Base-by-base conservation (phyloP, 2,888 invertebrate genomes). In the Tigriopus californicus region DNA sequence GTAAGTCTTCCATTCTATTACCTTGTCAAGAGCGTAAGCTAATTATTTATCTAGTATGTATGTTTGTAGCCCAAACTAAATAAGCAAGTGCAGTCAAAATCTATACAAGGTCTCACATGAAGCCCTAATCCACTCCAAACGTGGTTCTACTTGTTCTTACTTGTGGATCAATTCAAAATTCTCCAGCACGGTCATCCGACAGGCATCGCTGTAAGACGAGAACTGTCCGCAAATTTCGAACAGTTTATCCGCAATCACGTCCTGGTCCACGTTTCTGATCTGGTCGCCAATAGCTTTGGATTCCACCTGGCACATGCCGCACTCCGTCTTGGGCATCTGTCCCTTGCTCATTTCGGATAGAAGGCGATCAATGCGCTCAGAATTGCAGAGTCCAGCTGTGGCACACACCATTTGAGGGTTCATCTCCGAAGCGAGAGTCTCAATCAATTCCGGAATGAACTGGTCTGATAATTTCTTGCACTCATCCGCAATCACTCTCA, bases 391-490 rank as follows among this genome's bases (percentile, higher is more conserved):
- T 1, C 65, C 89, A 57, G 89, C 86, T 12, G 88, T 85, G 0
- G 85, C 79, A 70, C 89, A 90, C 41, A 90, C 89, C 42, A 82
- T 79, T 68, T 84, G 82, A 0, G 90, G 89, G 73, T 91, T 83
- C 90, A 91, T 90, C 72, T 90, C 78, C 0, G 90, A 90, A 1
- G 86, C 81, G 51, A 91, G 71, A 0, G 87, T 85, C 68, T 91
- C 90, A 40, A 90, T 80, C 60, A 91, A 70, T 68, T 91, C 86
- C 0, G 88, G 86, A 55, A 88, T 82, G 69, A 85, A 89, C 66
- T 89, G 78, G 69, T 91, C 88, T 0, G 82, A 85, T 59, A 90
- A 66, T 66, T 79, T 80, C 62, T 80, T 78, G 68, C 90, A 91
- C 70, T 86, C 85, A 58, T 80, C 77, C 1, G 79, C 74, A 13